Percentiles rank a stretch among this genome's conserved stretches.
Evolutionary conservation across 2,888 invertebrate genomes (phyloP).

Genomic region (Cyclophora albipunctata): DNA sequence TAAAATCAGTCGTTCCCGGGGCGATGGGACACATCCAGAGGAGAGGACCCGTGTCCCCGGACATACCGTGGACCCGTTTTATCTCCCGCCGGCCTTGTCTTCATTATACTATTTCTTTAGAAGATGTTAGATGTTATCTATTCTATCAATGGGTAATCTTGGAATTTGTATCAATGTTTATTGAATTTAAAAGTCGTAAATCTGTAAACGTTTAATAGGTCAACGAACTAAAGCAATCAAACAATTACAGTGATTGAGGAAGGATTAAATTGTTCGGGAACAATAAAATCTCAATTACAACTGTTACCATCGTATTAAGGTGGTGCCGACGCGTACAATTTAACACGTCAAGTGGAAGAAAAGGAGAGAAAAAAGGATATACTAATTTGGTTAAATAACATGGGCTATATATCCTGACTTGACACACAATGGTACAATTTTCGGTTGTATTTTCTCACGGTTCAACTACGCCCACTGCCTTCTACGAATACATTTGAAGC

Average conservation of each 20-base stretch:
- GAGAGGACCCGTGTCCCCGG: constrained; percentile 52
- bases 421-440: constrained; percentile 45
- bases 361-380: constrained; percentile 30
- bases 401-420: constrained; percentile 32
- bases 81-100: constrained; percentile 59
- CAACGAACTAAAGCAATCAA: constrained; percentile 17
- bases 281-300: constrained; percentile 25
- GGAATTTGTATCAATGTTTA: constrained; percentile 23
- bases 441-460: constrained; percentile 65
- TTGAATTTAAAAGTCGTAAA: constrained; percentile 23
- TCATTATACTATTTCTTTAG: constrained; percentile 61
- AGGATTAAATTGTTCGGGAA: constrained; percentile 18
- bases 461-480: constrained; percentile 52
- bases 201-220: constrained; percentile 14
- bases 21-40: constrained; percentile 48
- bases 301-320: constrained; percentile 24
- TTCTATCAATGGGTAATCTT: constrained; percentile 37
- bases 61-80: constrained; percentile 54
- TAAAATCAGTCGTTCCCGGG: constrained; percentile 44
- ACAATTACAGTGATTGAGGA: constrained; percentile 13
- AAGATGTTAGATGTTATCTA: constrained; percentile 52
- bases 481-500: constrained; percentile 58
- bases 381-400: constrained; percentile 35
- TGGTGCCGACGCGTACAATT: constrained; percentile 29
- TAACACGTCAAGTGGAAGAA: constrained; percentile 15